Evolutionary conservation across 2,113 vertebrate genomes (phyloP).

Genomic region (Strigops habroptila): DNA sequence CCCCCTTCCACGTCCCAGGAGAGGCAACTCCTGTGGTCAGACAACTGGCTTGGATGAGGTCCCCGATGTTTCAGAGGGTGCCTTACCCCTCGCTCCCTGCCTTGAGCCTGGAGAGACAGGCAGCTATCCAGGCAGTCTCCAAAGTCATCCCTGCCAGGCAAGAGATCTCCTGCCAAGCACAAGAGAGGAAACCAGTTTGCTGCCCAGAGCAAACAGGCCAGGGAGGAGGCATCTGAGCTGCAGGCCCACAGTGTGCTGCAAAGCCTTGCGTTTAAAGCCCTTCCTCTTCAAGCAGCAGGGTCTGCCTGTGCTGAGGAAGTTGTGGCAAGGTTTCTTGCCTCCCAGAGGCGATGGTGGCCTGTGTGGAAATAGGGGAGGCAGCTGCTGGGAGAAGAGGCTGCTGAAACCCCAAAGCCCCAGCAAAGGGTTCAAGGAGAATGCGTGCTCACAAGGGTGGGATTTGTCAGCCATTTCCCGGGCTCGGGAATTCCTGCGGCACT

Average conservation of each 20-base stretch:
- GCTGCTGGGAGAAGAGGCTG: background rate
- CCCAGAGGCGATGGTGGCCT: background rate
- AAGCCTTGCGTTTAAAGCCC: background rate
- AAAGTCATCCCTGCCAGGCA: background rate
- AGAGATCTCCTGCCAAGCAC: background rate
- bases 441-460: fast-evolving
- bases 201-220: background rate
- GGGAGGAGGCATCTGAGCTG: background rate
- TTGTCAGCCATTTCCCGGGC: background rate
- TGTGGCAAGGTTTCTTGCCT: background rate
- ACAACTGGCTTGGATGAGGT: background rate
- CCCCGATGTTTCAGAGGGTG: background rate
- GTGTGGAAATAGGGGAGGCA: background rate
- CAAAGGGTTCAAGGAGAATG: background rate
- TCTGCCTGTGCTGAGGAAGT: background rate
- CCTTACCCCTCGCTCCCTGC: background rate
- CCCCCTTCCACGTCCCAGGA: background rate
- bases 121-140: background rate
- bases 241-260: background rate
- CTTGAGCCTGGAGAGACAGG: background rate
- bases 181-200: background rate
- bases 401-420: background rate
- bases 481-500: background rate
- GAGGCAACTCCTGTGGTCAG: background rate
- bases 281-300: background rate